phyloP scores from a whole-genome alignment of 2,113 vertebrate species.

The Melanerpes aurifrons region DNA sequence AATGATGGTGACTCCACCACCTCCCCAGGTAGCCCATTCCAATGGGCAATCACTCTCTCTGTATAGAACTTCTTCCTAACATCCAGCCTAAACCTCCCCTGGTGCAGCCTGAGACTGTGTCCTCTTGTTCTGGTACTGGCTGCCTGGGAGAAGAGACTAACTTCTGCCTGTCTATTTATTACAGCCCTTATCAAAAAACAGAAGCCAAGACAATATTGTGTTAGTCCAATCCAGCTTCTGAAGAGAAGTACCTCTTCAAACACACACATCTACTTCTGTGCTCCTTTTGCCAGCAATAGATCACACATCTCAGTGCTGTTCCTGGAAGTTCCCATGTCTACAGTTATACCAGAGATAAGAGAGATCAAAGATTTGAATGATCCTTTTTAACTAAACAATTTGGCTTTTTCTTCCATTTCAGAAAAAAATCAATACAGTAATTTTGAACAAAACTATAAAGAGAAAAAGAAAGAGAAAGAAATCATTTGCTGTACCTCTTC shows the following conservation, averaged over 20 bases:
- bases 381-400: background rate
- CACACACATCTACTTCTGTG: background rate
- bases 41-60: no score
- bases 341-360: background rate
- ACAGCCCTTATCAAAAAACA: background rate
- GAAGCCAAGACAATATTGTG: fast-evolving
- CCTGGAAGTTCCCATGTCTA: background rate
- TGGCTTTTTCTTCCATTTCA: background rate
- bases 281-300: background rate
- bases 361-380: background rate
- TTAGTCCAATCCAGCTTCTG: background rate
- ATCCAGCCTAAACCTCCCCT: no score
- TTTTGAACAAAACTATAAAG: background rate
- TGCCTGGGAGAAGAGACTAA: no score
- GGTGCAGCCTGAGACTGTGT: no score
- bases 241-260: background rate
- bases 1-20: no score
- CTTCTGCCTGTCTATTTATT: no score
- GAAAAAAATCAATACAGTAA: background rate
- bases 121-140: no score
- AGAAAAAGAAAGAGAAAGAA: background rate
- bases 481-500: constrained; percentile 84
- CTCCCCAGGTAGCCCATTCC: no score
- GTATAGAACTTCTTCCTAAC: no score
- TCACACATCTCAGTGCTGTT: background rate